Base-by-base conservation (phyloP, 2,113 vertebrate genomes). In the Hystrix brachyura region DNA sequence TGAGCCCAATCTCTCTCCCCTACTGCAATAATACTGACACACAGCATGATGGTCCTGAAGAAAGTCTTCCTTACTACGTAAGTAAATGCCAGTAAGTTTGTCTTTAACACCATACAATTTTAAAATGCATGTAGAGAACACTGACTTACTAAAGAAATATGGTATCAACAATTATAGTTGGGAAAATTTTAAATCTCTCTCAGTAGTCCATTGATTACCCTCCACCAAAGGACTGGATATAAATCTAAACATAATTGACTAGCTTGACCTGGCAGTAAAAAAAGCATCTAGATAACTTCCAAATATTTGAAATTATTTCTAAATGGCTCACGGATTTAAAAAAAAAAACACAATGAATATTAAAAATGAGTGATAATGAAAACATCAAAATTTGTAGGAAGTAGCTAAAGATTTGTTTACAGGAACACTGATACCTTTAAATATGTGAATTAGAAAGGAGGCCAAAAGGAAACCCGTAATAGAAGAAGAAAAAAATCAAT, bases 221-320 rank as follows among this genome's bases (percentile, higher is more conserved):
- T 21, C 19, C 21, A 38, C n/a, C 59, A 81, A 62, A 76, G 83
- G 32, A 65, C 57, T 92, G 29, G 48, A 83, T 67, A 91, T 59
- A 93, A 64, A 97, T 85, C 51, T 81, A 55, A 93, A 93, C 34
- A 53, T 32, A 43, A 59, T 25, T 34, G 69, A 67, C 32, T 92
- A 51, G 25, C 59, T 27, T 91, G 62, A 87, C 34, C 71, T 87
- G 17, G 79, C 29, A 91, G 46, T 90, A 95, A 62, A 29, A 93
- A 14, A 84, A 71, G 76, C 25, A 89, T 71, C 46, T 62, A 86
- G 10, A 64, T 93, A 76, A 78, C 21, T 32, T 91, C n/a, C 59
- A 83, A 92, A 48, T 55, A 96, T 74, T 72, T 95, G 51, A 90
- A 93, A 71, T 43, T 93, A 67, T 46, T 78, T 91, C 67, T 83